Percentiles rank a stretch among this genome's conserved stretches.
phyloP scores from a whole-genome alignment of 1,140 invertebrate genomes.

The Cotesia glomerata region DNA sequence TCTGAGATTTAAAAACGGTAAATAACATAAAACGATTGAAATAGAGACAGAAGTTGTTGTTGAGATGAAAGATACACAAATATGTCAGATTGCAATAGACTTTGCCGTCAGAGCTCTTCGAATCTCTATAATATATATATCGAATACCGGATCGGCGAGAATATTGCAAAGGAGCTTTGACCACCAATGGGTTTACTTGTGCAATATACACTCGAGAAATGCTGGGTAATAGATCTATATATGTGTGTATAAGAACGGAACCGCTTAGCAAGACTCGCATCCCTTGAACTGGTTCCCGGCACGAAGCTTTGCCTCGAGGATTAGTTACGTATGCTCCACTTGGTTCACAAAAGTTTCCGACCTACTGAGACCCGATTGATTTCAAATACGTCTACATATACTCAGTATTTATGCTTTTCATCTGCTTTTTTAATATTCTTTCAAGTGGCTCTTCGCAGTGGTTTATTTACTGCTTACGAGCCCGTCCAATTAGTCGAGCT shows the following conservation, averaged over 20 bases:
- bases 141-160: too few species aligned
- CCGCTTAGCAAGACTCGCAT: background rate
- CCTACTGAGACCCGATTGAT: background rate
- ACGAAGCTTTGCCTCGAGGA: background rate
- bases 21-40: too few species aligned
- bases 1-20: too few species aligned
- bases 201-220: too few species aligned
- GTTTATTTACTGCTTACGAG: conserved; percentile 13
- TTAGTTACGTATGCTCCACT: background rate
- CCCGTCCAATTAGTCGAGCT: conserved; percentile 29
- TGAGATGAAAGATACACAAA: too few species aligned
- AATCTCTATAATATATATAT: too few species aligned
- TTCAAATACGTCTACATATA: background rate
- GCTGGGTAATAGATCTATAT: too few species aligned
- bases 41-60: too few species aligned
- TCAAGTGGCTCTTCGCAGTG: background rate
- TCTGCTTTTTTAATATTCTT: background rate
- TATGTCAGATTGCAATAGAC: too few species aligned
- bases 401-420: background rate
- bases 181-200: too few species aligned
- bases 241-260: background rate
- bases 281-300: background rate
- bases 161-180: too few species aligned
- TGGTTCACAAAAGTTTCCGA: background rate
- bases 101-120: too few species aligned